Base-by-base conservation (phyloP, 2,113 vertebrate species). In the Albula goreensis region DNA sequence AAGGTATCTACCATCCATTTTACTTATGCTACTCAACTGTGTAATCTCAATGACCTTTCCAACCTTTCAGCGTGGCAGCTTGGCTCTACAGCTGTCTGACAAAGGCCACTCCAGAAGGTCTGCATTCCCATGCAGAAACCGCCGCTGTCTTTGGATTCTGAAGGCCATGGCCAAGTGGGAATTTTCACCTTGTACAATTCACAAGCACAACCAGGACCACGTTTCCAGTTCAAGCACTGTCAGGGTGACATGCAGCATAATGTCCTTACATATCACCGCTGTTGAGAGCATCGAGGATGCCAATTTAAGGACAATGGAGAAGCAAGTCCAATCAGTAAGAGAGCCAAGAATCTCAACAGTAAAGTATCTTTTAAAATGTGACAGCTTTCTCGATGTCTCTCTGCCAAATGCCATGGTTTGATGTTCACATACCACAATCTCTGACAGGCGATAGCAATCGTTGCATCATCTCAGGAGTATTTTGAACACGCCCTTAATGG, bases 11-110 rank as follows among this genome's bases (percentile, higher is more conserved):
- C 48, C 2, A 51, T 74, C 57, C 85, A 81, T 50, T 81, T 80
- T 60, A 79, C 48, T 78, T 66, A 49, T 79, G n/a, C 80, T 41
- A 49, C 50, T 12, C n/a, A 41, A 10, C 48, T 78, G 31, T 63
- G 41, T 82, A 82, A 86, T 86, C 80, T 41, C 85, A 82, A 17
- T 48, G 85, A 82, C 80, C 85, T 86, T 82, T 78, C 77, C 85
- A 82, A 53, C 85, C 41, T 77, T 80, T 82, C 79, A 51, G 57
- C 50, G 10, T 53, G 50, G 50, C 50, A 10, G 19, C 19, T 49
- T 50, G 50, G 25, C 11, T 63, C 25, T 10, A 86, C 78, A 86
- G 51, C 85, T 48, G 85, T 82, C 50, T 82, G 57, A 86, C 50
- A 48, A 48, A 50, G 85, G 22, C 12, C 25, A 7, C 79, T 60